A percentile compares a stretch with the other conserved stretches of the same genome.
These are phyloP conservation scores for Stegana nigrithorax DNA, from an alignment of 2,888 invertebrate species.

Conservation along the genomic window DNA sequence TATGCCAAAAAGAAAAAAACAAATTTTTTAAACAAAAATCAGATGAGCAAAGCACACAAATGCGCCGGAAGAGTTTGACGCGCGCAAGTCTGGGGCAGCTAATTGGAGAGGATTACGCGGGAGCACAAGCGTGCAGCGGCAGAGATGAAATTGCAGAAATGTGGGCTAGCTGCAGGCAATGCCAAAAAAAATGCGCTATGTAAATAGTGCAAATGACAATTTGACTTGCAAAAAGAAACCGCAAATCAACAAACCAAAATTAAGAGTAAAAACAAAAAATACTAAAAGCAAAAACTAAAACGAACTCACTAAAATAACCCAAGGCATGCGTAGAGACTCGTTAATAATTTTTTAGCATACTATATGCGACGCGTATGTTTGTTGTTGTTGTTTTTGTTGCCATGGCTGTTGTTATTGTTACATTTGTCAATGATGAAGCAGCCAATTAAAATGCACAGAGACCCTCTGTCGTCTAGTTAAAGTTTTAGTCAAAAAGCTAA, in stretches of 20 bases:
- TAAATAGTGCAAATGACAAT: neutral
- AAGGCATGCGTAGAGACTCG: neutral
- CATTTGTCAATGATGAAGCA: conserved; percentile 39
- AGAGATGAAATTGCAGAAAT: too few relatives aligned
- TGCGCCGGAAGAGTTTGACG: conserved; percentile 3
- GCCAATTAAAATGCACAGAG: conserved; percentile 49
- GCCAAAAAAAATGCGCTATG: too few relatives aligned
- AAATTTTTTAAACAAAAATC: too few relatives aligned
- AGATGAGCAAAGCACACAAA: neutral
- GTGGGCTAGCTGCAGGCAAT: too few relatives aligned
- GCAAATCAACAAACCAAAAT: neutral
- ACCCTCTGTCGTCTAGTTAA: neutral
- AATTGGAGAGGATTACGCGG: too few relatives aligned
- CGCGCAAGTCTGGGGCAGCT: neutral
- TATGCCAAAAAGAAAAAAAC: neutral
- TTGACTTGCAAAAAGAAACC: neutral
- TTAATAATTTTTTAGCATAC: neutral
- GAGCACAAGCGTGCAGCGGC: neutral
- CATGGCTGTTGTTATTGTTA: neutral
- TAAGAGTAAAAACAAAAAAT: neutral
- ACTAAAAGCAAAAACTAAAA: neutral
- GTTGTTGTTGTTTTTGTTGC: too few relatives aligned
- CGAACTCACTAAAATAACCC: neutral
- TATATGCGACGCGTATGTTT: too few relatives aligned
- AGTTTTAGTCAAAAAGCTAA: neutral